A percentile compares a stretch with the other conserved stretches of the same genome.
Conservation (phyloP, 37 sponge, comb jelly and placozoan genomes). For the Beroe ovata region DNA sequence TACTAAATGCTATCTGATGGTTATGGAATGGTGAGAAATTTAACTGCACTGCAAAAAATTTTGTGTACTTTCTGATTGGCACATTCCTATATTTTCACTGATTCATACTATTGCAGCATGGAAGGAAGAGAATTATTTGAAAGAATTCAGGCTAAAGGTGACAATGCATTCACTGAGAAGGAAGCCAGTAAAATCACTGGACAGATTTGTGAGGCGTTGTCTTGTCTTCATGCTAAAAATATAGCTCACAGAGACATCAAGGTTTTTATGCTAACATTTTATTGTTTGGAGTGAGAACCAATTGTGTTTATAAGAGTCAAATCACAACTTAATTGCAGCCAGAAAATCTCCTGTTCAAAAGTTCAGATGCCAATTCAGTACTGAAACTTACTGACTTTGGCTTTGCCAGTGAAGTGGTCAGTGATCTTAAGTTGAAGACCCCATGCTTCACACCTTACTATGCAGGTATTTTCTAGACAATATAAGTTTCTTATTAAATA, state of each 20-base stretch:
- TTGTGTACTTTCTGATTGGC: too few relatives aligned
- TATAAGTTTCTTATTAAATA: too few relatives aligned
- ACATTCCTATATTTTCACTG: too few relatives aligned
- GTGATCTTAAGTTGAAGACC: constrained; percentile 71
- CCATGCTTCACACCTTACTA: constrained; percentile 97
- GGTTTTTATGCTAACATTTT: too few relatives aligned
- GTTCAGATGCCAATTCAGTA: constrained; percentile 63
- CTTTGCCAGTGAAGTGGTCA: constrained; percentile 89
- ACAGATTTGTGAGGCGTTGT: constrained; percentile 82
- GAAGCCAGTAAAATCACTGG: constrained; percentile 86
- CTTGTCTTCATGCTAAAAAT: constrained; percentile 81
- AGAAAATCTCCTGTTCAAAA: constrained; percentile 81
- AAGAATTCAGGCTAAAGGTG: constrained; percentile 86
- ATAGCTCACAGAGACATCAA: constrained; percentile 95
- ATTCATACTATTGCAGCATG: constrained; percentile 88
- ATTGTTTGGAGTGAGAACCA: too few relatives aligned
- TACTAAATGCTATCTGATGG: constrained; percentile 83
- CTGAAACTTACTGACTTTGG: constrained; percentile 97
- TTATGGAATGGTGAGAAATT: constrained; percentile 93
- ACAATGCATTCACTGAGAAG: constrained; percentile 86
- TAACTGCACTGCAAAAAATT: too few relatives aligned
- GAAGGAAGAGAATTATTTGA: constrained; percentile 97
- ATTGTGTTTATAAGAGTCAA: too few relatives aligned
- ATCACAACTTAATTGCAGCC: too few relatives aligned
- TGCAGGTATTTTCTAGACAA: constrained; percentile 83